Base-by-base conservation (phyloP, 2,113 vertebrate genomes). In the Seriola rivoliana region DNA sequence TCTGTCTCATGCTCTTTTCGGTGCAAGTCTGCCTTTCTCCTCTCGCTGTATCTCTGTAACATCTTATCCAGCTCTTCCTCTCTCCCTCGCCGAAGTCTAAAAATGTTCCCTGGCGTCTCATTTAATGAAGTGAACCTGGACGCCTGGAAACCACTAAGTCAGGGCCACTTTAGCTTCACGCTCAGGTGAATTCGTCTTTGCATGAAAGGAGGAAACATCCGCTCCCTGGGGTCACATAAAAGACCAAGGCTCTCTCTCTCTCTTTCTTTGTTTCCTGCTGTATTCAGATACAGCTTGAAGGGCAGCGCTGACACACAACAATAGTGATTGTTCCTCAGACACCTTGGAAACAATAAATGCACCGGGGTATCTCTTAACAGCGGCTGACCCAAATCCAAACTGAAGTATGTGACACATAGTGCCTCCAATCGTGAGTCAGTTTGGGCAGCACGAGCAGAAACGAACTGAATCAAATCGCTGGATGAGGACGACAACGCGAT, bases 111-210 rank as follows among this genome's bases (percentile, higher is more conserved):
- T 63, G 70, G 74, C 42, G 44, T 89, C 84, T 85, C 36, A 19
- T 89, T 83, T 85, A 78, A 90, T 85, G 77, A 89, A 86, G 58
- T 81, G 77, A 85, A 76, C 66, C 68, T 32, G n/a, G 72, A 85
- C 40, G 40, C 69, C 73, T 91, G 80, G 71, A 86, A 88, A 83
- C 77, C 21, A 42, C 66, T 70, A 60, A 71, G 68, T 75, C 65
- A 66, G 55, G 72, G 69, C 88, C 71, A 73, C 64, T 85, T 80
- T 54, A 81, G 68, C 25, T 64, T 88, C 84, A 89, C 29, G 69
- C 82, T 90, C 85, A 92, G 90, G 90, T 91, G 81, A 79, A 87
- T 71, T 57, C 75, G n/a, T 86, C 70, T 69, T 58, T 71, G 79
- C 69, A 71, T 79, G 85, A 84, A 36, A 57, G 72, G 71, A 78